A percentile compares a stretch with the other conserved stretches of the same genome.
phyloP scores from a whole-genome alignment of 2,797 vertebrate species.

The Zalophus californianus region DNA sequence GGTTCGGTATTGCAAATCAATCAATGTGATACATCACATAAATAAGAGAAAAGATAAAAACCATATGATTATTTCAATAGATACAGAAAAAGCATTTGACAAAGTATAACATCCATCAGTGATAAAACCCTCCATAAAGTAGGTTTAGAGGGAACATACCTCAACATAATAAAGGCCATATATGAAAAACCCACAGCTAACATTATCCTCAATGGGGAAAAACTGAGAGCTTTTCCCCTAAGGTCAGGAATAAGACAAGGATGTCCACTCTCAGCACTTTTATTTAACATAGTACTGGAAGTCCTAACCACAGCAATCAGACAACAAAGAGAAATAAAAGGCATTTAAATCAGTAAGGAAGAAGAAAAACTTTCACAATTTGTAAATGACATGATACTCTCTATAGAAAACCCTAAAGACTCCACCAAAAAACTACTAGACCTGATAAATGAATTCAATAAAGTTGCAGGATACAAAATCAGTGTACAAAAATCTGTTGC shows the following conservation, averaged over 20 bases:
- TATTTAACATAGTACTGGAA: background rate
- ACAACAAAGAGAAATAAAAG: background rate
- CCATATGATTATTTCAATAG: background rate
- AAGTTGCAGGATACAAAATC: background rate
- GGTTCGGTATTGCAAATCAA: background rate
- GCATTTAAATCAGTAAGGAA: background rate
- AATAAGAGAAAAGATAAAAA: background rate
- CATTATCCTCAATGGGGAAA: background rate
- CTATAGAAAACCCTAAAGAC: background rate
- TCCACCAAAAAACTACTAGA: background rate
- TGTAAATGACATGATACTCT: background rate
- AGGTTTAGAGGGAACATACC: background rate
- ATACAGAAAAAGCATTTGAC: background rate
- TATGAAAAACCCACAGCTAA: background rate
- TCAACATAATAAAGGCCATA: background rate
- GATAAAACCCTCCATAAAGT: background rate
- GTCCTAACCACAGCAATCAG: background rate
- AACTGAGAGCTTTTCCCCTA: background rate
- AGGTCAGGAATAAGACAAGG: background rate
- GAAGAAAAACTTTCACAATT: background rate
- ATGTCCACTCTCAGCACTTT: background rate
- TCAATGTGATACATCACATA: background rate
- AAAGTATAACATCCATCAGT: background rate
- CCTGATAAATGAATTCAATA: background rate
- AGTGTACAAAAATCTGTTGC: background rate